Evolutionary conservation across 2,113 vertebrate genomes (phyloP).

Genomic region (Perca flavescens): DNA sequence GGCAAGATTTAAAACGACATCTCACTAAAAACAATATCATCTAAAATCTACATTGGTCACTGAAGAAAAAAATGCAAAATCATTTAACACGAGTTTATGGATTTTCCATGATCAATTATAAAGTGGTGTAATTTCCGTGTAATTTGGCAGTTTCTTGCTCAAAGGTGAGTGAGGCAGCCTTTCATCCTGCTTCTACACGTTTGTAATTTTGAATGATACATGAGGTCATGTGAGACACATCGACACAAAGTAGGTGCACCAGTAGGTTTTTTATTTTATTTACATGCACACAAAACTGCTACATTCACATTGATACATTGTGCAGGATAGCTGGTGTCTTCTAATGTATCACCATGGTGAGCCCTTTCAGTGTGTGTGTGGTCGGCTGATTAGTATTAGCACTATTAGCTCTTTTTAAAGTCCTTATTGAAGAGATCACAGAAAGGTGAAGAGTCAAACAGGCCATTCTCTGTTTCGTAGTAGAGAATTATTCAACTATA

Average conservation of each 20-base stretch:
- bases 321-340: background rate
- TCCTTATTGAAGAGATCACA: slow-evolving; percentile 53
- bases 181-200: too few species aligned
- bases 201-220: background rate
- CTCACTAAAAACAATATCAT: background rate
- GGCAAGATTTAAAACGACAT: background rate
- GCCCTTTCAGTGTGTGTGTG: slow-evolving; percentile 32
- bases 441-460: slow-evolving; percentile 71
- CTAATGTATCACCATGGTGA: slow-evolving; percentile 4
- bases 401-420: slow-evolving; percentile 50
- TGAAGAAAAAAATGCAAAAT: background rate
- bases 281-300: background rate
- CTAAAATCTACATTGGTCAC: background rate
- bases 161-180: background rate
- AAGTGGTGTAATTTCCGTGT: background rate
- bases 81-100: background rate
- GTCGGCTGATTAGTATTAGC: slow-evolving; percentile 49
- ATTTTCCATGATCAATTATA: background rate
- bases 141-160: background rate
- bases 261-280: background rate
- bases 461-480: slow-evolving; percentile 43
- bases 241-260: background rate
- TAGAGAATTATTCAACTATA: slow-evolving; percentile 47
- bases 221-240: background rate
- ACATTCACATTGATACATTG: background rate